phyloP scores from a whole-genome alignment of 2,888 invertebrate genomes.

The Cancer borealis region DNA sequence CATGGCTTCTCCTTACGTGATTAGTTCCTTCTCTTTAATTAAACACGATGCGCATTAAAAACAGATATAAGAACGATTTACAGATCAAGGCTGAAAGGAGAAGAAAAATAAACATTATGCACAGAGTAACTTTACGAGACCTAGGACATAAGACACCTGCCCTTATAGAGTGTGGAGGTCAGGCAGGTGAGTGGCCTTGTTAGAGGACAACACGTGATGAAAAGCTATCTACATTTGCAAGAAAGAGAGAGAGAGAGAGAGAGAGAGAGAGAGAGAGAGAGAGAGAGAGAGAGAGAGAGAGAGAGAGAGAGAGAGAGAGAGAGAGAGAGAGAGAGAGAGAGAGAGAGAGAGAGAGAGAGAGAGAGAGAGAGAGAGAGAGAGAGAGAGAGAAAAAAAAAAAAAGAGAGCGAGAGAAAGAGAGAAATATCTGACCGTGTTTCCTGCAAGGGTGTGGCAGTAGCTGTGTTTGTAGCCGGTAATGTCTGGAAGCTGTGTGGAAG shows the following conservation, averaged over 20 bases:
- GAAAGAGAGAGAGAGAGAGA: constrained; percentile 13
- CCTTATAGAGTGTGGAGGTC: neutral
- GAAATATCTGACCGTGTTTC: neutral
- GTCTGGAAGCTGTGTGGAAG: neutral
- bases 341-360: constrained; percentile 27
- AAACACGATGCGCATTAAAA: neutral
- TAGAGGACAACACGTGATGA: neutral
- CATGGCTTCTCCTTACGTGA: neutral
- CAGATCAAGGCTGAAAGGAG: neutral
- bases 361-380: constrained; percentile 25
- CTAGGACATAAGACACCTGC: neutral
- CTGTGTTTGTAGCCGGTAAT: neutral
- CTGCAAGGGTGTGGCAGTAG: neutral
- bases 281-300: neutral
- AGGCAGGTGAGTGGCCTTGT: neutral
- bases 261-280: constrained; percentile 26
- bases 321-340: neutral
- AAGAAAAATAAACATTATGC: neutral
- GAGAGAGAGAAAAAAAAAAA: neutral
- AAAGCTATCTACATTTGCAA: neutral
- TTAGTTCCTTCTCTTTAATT: neutral
- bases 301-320: neutral
- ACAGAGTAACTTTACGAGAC: neutral
- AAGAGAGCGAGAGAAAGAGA: too few relatives aligned
- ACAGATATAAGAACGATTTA: neutral